These are phyloP conservation scores for Oegoconia quadripuncta DNA, from an alignment of 2,888 invertebrate species.

Conservation along the genomic window DNA sequence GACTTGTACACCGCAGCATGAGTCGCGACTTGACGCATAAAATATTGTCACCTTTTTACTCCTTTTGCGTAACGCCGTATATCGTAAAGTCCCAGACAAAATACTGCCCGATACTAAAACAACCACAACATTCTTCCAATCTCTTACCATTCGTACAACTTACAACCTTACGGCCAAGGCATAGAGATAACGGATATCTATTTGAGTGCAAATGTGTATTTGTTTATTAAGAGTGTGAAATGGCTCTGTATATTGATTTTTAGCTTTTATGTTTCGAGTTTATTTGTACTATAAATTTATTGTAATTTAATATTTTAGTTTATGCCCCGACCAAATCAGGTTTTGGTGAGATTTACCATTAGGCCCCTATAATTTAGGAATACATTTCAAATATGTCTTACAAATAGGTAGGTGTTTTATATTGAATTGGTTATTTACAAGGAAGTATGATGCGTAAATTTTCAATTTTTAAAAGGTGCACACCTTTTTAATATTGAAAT, in stretches of 20 bases:
- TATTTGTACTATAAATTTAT: constrained; percentile 44
- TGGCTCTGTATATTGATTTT: constrained; percentile 51
- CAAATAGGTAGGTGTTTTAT: too few relatives aligned
- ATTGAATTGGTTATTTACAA: too few relatives aligned
- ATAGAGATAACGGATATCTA: constrained; percentile 8
- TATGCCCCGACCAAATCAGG: neutral
- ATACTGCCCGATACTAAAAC: constrained; percentile 41
- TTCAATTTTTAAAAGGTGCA: too few relatives aligned
- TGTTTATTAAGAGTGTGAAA: constrained; percentile 41
- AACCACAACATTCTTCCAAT: constrained; percentile 21
- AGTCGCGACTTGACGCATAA: constrained; percentile 19
- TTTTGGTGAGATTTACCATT: too few relatives aligned
- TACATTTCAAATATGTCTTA: too few relatives aligned
- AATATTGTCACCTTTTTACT: constrained; percentile 36
- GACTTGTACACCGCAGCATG: constrained; percentile 24
- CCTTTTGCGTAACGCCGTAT: constrained; percentile 56
- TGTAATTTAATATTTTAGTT: constrained; percentile 45
- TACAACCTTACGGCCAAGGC: constrained; percentile 17
- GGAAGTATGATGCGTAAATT: too few relatives aligned
- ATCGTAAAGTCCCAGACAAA: constrained; percentile 57
- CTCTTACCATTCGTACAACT: constrained; percentile 10
- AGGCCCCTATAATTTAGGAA: too few relatives aligned
- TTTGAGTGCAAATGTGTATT: constrained; percentile 8
- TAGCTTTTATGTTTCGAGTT: constrained; percentile 45
- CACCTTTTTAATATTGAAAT: too few relatives aligned